phyloP scores from a whole-genome alignment of 1,140 invertebrate genomes.

The Hesperophylax magnus region DNA sequence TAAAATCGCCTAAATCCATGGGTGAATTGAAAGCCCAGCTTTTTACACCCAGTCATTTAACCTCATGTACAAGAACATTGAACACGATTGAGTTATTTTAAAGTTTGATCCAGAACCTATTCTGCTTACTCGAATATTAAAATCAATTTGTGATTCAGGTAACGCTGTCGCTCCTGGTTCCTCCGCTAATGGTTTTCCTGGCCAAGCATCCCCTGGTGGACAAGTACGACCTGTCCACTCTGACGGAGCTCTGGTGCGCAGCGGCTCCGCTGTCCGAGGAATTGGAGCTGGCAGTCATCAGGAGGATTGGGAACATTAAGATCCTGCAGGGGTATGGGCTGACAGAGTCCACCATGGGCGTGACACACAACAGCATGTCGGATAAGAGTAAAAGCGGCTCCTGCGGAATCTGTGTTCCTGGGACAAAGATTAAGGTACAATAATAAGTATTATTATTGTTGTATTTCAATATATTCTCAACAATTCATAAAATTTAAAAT shows the following conservation, averaged over 20 bases:
- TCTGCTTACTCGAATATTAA: no score
- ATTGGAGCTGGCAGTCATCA: constrained; percentile 64
- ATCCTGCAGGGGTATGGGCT: constrained; percentile 80
- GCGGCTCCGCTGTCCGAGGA: constrained; percentile 72
- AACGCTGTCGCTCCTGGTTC: constrained; percentile 74
- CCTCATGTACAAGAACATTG: no score
- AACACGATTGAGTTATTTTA: no score
- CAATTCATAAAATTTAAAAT: no score
- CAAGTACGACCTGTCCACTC: constrained; percentile 74
- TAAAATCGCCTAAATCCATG: no score
- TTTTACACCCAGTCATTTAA: no score
- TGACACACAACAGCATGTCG: background rate
- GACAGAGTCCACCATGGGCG: constrained; percentile 76
- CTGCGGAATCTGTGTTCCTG: constrained; percentile 51
- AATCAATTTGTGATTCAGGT: constrained; percentile 66
- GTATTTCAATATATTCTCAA: no score
- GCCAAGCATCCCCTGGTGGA: constrained; percentile 75
- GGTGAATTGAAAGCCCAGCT: no score
- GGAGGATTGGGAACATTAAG: constrained; percentile 68
- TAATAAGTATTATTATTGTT: no score
- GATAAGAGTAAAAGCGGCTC: constrained; percentile 23
- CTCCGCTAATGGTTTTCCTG: constrained; percentile 76
- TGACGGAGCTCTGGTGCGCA: constrained; percentile 73
- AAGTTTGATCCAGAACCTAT: no score
- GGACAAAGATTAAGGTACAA: constrained; percentile 11